Base-by-base conservation (phyloP, 2,888 invertebrate genomes). In the Graphium colonna region DNA sequence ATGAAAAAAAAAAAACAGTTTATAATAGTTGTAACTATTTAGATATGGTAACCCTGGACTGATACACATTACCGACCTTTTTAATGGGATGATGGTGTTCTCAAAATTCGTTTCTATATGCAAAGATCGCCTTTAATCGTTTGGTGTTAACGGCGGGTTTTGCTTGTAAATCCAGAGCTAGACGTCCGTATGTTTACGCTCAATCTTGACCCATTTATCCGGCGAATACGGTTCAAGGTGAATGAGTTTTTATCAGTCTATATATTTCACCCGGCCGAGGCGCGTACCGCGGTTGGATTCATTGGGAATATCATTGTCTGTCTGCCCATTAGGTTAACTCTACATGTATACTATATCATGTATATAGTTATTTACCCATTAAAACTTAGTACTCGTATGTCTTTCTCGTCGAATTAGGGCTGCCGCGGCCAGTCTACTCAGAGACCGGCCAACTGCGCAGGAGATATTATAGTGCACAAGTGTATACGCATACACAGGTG, bases 171-270 rank as follows among this genome's bases (percentile, higher is more conserved):
- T n/a, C 15, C 1, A 1, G n/a, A 10, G 7, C n/a, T 15, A 15
- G 28, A 44, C 38, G n/a, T 51, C 26, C 26, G 51, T 12, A n/a
- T 16, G 31, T 38, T 36, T 21, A 33, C 42, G 38, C 36, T 26
- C 33, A 43, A 15, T 28, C 51, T 31, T 51, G 51, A 51, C 51
- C 51, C 39, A 45, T 51, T 51, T 51, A 31, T n/a, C 28, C n/a
- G 26, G 51, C 13, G 5, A 39, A 39, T 31, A 39, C 28, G 15
- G 51, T 39, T 44, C 51, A 51, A 51, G 51, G 51, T 38, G 16
- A 38, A 28, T 15, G 42, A n/a, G 36, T 15, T 47, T 47, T 42
- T 39, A 31, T 31, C 31, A 31, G 31, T 31, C 10, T 5, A 31
- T 31, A 9, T 31, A 9, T 31, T 31, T 2, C 10, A 10, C 31